Evolutionary conservation across 2,888 invertebrate species (phyloP), one percentile per base, ranked within the genome.

Genomic region (Cyaniris semiargus): DNA sequence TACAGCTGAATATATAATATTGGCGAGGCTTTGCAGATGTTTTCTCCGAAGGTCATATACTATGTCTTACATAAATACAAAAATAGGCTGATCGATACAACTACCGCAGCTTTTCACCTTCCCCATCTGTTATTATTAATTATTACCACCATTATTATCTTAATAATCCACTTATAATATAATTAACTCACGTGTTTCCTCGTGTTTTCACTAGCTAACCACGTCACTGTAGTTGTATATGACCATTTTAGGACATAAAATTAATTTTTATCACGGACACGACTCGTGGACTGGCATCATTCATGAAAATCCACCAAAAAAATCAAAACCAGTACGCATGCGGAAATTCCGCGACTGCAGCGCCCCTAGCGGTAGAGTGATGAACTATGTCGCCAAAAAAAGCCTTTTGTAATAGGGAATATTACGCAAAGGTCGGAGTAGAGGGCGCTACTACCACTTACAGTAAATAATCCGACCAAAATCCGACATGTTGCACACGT

Each of bases 51-150:
- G 48, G 79, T 76, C 53, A 34, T 76, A 78, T 78, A 77, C 77
- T 76, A 78, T 79, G 79, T 80, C 79, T 81, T 84, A 80, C 81
- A 82, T 84, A 84, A 82, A 84, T 83, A 84, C 82, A 83, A 85
- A 86, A 89, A 88, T 85, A 83, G 85, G 86, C 86, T 87, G 88
- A 94, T 94, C 94, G 90, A 94, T 94, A 94, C 94, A 93, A 91
- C 91, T 94, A 93, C 94, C 94, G 94, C 94, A 94, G 93, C 94
- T 56, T 56, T 48, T 48, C 27, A 34, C 8, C 7, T 27, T 58
- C 34, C 34, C 56, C 7, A 31, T 15, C 13, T 15, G 18, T 38
- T n/a, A 74, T 53, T 74, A 74, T 27, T 66, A 31, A 27, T 23
- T 74, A 27, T 23, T 23, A 18, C 44, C 44, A 74, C 27, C 48